A percentile compares a stretch with the other conserved stretches of the same genome.
Evolutionary conservation across 2,888 invertebrate genomes (phyloP).

Genomic region (Oscheius myriophilus): DNA sequence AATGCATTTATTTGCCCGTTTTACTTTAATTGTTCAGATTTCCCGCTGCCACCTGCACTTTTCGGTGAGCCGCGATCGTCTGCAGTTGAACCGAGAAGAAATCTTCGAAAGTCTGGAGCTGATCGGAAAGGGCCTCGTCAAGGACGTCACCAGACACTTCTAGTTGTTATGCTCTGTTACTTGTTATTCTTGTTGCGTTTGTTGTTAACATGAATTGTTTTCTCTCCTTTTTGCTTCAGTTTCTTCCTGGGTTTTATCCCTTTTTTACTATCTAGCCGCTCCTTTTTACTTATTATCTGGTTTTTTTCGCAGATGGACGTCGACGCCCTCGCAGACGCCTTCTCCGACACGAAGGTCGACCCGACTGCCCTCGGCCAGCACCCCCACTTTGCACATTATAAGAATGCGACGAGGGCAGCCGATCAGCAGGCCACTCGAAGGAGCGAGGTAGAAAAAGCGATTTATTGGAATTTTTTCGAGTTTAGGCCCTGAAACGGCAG

Average conservation of each 20-base stretch:
- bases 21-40: too few species aligned
- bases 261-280: background rate
- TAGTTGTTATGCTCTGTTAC: constrained; percentile 6
- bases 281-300: background rate
- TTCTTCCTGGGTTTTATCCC: background rate
- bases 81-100: constrained; percentile 43
- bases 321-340: constrained; percentile 2
- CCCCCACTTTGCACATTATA: constrained; percentile 53
- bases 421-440: constrained; percentile 60
- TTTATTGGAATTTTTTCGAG: background rate
- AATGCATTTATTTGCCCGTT: too few species aligned
- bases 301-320: constrained; percentile 16
- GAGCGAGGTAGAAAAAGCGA: constrained; percentile 31
- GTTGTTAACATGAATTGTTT: constrained; percentile 1
- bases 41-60: constrained; percentile 37
- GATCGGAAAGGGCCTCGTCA: constrained; percentile 46
- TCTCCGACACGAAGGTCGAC: constrained; percentile 41
- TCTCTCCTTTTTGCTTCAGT: background rate
- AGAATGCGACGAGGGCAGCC: constrained; percentile 46
- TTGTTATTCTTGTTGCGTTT: constrained; percentile 11
- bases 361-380: constrained; percentile 47
- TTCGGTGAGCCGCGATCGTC: background rate
- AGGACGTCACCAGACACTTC: constrained; percentile 17
- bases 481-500: constrained; percentile 48
- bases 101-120: constrained; percentile 47